A percentile compares a stretch with the other conserved stretches of the same genome.
These are phyloP conservation scores for Cylas formicarius DNA, from an alignment of 1,140 invertebrate species.

Conservation along the genomic window DNA sequence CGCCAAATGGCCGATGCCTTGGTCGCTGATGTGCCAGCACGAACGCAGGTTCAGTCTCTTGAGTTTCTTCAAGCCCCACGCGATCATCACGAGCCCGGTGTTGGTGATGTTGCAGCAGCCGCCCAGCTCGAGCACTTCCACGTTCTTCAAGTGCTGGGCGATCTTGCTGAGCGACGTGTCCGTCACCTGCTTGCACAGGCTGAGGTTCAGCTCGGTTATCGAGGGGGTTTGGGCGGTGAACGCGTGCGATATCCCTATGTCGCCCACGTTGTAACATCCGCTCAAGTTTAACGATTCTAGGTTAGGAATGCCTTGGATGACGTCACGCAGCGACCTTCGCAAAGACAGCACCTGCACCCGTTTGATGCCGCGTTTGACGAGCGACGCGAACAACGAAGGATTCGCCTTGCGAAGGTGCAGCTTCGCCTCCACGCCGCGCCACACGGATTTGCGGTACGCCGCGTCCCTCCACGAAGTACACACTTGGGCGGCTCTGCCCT, in stretches of 20 bases:
- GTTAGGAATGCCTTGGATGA: constrained; percentile 77
- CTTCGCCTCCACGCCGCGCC: constrained; percentile 86
- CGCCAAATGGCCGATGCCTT: constrained; percentile 79
- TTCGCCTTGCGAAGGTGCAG: constrained; percentile 78
- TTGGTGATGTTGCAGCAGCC: constrained; percentile 89
- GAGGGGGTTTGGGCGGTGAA: constrained; percentile 65
- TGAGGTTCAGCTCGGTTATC: constrained; percentile 76
- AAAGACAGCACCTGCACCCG: constrained; percentile 84
- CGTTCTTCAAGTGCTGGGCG: constrained; percentile 76
- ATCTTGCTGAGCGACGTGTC: constrained; percentile 77
- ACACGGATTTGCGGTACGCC: constrained; percentile 84
- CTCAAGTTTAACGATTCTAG: constrained; percentile 82
- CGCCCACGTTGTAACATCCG: constrained; percentile 88
- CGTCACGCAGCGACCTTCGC: constrained; percentile 73
- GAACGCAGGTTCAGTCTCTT: constrained; percentile 79
- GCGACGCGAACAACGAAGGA: constrained; percentile 73
- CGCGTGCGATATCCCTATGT: constrained; percentile 71
- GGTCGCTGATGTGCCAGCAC: constrained; percentile 85
- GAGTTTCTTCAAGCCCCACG: constrained; percentile 78
- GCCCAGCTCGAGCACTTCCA: constrained; percentile 80
- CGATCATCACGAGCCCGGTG: constrained; percentile 72
- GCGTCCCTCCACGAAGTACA: constrained; percentile 86
- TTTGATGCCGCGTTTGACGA: constrained; percentile 80
- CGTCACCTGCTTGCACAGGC: constrained; percentile 90
- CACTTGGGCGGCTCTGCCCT: constrained; percentile 83